A percentile compares a stretch with the other conserved stretches of the same genome.
Evolutionary conservation across 2,797 vertebrate genomes (phyloP).

Genomic region (Bryconaethiops microstoma): DNA sequence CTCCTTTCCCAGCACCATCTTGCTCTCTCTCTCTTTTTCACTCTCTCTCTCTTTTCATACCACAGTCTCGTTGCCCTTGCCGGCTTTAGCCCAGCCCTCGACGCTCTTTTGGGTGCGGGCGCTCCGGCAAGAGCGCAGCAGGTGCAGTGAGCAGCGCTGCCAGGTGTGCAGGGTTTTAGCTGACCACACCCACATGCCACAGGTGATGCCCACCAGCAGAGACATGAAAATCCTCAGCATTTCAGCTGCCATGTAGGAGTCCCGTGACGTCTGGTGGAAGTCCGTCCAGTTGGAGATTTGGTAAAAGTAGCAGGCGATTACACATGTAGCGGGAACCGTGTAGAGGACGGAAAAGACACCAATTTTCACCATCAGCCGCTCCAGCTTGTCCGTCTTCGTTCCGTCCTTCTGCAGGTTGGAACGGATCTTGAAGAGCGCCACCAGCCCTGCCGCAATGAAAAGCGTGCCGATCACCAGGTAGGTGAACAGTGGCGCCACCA

Average conservation of each 20-base stretch:
- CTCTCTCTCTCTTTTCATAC: constrained; percentile 76
- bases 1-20: neutral
- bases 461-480: constrained; percentile 95
- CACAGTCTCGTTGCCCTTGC: constrained; percentile 94
- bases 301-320: constrained; percentile 96
- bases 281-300: constrained; percentile 94
- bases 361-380: constrained; percentile 98
- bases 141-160: constrained; percentile 91
- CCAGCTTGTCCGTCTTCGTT: constrained; percentile 97
- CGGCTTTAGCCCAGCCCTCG: constrained; percentile 90
- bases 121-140: constrained; percentile 88
- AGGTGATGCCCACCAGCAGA: constrained; percentile 96
- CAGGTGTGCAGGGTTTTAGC: constrained; percentile 97
- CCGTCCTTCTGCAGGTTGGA: constrained; percentile 99
- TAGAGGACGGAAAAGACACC: constrained; percentile 97
- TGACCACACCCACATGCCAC: constrained; percentile 99
- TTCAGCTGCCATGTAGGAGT: constrained; percentile 94
- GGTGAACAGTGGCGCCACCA: constrained; percentile 94
- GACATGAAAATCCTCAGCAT: constrained; percentile 99
- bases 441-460: constrained; percentile 94
- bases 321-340: constrained; percentile 94
- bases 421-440: constrained; percentile 97
- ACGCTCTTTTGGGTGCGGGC: constrained; percentile 85
- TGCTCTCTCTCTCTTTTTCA: constrained; percentile 19
- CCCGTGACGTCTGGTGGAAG: constrained; percentile 85